Evolutionary conservation across 2,113 vertebrate species (phyloP), one percentile per base, ranked within the genome.

Genomic region (Myiagra hebetior): DNA sequence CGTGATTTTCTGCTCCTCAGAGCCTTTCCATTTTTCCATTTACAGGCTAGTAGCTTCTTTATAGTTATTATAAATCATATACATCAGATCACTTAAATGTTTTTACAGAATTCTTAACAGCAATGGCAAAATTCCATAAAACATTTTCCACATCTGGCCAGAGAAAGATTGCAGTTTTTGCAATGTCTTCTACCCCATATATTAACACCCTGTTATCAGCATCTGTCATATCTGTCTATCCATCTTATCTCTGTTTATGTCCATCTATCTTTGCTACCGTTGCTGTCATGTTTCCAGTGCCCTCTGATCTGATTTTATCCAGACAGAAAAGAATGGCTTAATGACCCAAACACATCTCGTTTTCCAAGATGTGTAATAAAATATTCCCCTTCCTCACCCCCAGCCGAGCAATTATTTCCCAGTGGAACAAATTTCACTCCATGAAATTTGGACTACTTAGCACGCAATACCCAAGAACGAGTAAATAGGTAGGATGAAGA

Each of bases 1-100:
- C 20, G 15, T 87, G 85, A 97, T 96, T 95, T 97, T 92, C 91
- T 92, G 81, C 89, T 96, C 89, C 89, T 95, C 69, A 87, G 94
- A 97, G 72, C 87, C 68, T 89, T 97, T 89, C 87, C 21, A 76
- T 89, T 94, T 96, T 91, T 81, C 68, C 65, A 89, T 94, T 96
- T 95, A 82, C 57, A 93, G 88, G 52, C 69, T 79, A n/a, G 64
- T 94, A 92, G 42, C 49, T 94, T 91, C 73, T 89, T 93, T 89
- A 95, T 85, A 91, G 84, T 94, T 87, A 91, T 85, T 93, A 95
- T 95, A 96, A 94, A 96, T 93, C 86, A 85, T 79, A 76, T 73
- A 82, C 37, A 94, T 76, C 86, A 82, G 23, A 85, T 62, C 28
- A 9, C 28, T 89, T 85, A 60, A 95, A 93, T 78, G 76, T 56